phyloP scores from a whole-genome alignment of 1,140 invertebrate genomes.

The Halictus rubicundus region DNA sequence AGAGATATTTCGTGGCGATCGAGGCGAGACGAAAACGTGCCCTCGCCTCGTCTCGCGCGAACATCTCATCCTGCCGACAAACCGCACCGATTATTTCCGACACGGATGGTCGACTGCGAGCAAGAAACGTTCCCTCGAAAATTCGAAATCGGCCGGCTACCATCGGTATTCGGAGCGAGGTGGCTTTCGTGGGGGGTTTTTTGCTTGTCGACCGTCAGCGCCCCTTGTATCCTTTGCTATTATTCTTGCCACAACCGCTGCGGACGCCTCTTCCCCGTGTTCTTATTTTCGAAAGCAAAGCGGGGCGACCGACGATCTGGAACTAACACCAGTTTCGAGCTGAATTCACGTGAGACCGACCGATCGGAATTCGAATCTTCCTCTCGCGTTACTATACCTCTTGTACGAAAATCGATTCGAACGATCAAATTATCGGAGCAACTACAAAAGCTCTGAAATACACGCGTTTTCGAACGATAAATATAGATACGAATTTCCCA shows the following conservation, averaged over 20 bases:
- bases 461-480: too few species aligned
- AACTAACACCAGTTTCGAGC: too few species aligned
- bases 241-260: too few species aligned
- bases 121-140: constrained; percentile 27
- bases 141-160: constrained; percentile 42
- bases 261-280: constrained; percentile 1
- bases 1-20: constrained; percentile 40
- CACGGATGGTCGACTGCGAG: constrained; percentile 6
- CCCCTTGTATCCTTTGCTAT: neutral
- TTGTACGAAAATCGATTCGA: too few species aligned
- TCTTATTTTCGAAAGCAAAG: constrained; percentile 18
- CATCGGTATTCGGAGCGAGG: neutral
- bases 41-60: neutral
- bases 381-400: too few species aligned
- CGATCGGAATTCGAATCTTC: too few species aligned
- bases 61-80: constrained; percentile 21
- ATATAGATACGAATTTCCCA: neutral
- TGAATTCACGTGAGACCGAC: too few species aligned
- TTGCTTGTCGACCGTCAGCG: constrained; percentile 1
- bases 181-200: constrained; percentile 40
- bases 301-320: too few species aligned
- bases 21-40: constrained; percentile 39
- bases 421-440: too few species aligned
- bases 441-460: too few species aligned
- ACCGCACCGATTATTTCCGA: constrained; percentile 58